Conservation (phyloP, 2,888 invertebrate genomes). For the Aleiodes testaceus region DNA sequence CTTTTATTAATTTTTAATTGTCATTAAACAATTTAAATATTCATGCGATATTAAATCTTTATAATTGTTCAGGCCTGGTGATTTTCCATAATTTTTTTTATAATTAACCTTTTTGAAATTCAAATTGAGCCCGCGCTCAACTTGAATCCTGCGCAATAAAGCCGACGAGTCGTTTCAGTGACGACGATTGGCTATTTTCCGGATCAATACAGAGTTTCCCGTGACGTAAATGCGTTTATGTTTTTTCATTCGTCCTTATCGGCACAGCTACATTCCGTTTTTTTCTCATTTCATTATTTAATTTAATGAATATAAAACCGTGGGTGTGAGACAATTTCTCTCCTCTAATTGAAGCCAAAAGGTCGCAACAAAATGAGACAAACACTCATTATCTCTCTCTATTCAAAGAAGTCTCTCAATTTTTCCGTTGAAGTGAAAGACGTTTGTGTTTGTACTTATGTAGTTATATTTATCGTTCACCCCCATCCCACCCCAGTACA, state of each 20-base stretch:
- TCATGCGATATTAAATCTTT: neutral
- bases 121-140: constrained; percentile 46
- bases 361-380: neutral
- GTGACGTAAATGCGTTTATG: constrained; percentile 75
- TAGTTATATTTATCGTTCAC: constrained; percentile 58
- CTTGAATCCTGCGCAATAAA: constrained; percentile 33
- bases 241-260: constrained; percentile 74
- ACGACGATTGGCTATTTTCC: constrained; percentile 57
- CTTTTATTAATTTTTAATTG: constrained; percentile 35
- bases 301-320: constrained; percentile 71
- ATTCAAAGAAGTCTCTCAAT: neutral
- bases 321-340: neutral
- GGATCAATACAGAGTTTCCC: constrained; percentile 75
- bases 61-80: neutral
- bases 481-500: constrained; percentile 62
- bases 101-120: constrained; percentile 25
- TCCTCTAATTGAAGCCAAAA: neutral
- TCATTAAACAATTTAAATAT: neutral
- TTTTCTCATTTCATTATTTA: constrained; percentile 73
- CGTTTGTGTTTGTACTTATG: constrained; percentile 1
- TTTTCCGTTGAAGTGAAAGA: constrained; percentile 59
- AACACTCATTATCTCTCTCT: neutral
- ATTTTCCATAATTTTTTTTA: neutral
- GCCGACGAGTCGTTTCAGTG: constrained; percentile 46
- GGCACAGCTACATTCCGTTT: constrained; percentile 68